These are phyloP conservation scores for Gnatocerus cornutus DNA, from an alignment of 2,888 invertebrate genomes.

Conservation along the genomic window DNA sequence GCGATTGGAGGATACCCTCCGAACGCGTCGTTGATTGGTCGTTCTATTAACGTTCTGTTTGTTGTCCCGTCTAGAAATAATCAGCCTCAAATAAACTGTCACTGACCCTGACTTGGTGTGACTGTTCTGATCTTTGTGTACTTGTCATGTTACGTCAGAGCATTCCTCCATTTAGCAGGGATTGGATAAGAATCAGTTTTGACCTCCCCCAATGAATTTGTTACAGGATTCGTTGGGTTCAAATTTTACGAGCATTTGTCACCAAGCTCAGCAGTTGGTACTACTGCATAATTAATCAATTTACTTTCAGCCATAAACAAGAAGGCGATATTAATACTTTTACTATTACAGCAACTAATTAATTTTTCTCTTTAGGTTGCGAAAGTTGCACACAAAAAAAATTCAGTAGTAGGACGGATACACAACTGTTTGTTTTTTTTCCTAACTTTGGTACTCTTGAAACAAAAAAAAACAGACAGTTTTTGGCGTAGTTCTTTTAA, in stretches of 20 bases:
- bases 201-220: constrained; percentile 23
- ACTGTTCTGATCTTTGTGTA: constrained; percentile 1
- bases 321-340: constrained; percentile 57
- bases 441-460: neutral
- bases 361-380: constrained; percentile 58
- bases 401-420: neutral
- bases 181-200: neutral
- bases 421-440: constrained; percentile 11
- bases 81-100: constrained; percentile 10
- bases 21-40: too few species aligned
- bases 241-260: constrained; percentile 13
- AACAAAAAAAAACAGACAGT: neutral
- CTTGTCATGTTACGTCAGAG: neutral
- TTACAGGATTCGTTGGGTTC: constrained; percentile 21
- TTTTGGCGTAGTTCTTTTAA: neutral
- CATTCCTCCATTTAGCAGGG: constrained; percentile 10
- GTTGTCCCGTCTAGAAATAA: neutral
- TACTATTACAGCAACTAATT: constrained; percentile 62
- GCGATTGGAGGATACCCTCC: too few species aligned
- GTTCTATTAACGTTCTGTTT: constrained; percentile 6
- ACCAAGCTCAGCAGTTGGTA: constrained; percentile 22
- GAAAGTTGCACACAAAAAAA: constrained; percentile 43
- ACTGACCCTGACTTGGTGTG: constrained; percentile 23
- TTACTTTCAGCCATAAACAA: constrained; percentile 63
- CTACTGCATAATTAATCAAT: constrained; percentile 50